These are phyloP conservation scores for Hoplostethus mediterraneus DNA, from an alignment of 2,797 vertebrate species.

Conservation along the genomic window DNA sequence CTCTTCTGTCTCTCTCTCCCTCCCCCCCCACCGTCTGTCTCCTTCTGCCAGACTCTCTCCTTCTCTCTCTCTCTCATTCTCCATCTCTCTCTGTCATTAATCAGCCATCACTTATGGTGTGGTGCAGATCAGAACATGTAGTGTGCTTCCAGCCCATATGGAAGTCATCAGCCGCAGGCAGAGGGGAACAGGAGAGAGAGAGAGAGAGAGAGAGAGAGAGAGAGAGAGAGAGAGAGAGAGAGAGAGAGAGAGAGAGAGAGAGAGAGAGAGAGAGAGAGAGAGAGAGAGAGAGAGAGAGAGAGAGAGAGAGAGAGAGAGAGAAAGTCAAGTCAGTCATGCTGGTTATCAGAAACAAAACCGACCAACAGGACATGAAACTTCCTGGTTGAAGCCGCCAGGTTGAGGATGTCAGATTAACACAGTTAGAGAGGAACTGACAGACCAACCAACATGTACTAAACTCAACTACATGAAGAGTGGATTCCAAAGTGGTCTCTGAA, in stretches of 20 bases:
- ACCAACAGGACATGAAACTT: too few relatives aligned
- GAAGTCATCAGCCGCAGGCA: slow-evolving; percentile 52
- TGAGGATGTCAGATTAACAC: too few relatives aligned
- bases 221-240: too few relatives aligned
- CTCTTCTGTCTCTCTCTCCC: background rate
- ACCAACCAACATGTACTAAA: too few relatives aligned
- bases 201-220: too few relatives aligned
- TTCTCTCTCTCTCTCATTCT: background rate
- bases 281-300: too few relatives aligned
- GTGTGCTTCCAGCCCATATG: slow-evolving; percentile 50
- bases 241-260: too few relatives aligned
- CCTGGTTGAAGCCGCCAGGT: too few relatives aligned
- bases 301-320: too few relatives aligned
- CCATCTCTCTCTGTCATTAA: slow-evolving; percentile 42
- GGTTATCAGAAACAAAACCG: background rate
- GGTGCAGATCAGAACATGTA: slow-evolving; percentile 10
- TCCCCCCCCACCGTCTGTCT: background rate
- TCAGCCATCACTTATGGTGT: slow-evolving; percentile 31
- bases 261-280: too few relatives aligned
- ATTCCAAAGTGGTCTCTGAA: slow-evolving; percentile 9
- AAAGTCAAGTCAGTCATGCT: too few relatives aligned
- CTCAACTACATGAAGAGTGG: slow-evolving; percentile 1
- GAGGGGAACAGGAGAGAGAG: slow-evolving; percentile 26
- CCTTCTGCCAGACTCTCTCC: background rate
- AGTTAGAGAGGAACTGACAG: too few relatives aligned